Evolutionary conservation across 2,797 vertebrate species (phyloP).

Genomic region (Gymnoscopelus microlampas): DNA sequence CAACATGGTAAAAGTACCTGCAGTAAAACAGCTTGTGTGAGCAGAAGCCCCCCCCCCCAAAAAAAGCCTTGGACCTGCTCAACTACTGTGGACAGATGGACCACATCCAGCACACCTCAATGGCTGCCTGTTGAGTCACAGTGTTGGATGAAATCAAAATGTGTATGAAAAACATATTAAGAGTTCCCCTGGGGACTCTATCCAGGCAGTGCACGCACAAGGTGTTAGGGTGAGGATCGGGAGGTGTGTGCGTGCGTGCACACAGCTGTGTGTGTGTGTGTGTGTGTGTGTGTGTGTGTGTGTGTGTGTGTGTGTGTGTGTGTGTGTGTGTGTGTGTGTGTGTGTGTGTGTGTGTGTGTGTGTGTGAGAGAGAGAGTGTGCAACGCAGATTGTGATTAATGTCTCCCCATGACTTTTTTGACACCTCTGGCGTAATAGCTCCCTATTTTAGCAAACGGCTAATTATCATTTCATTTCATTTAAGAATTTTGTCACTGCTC

Average conservation of each 20-base stretch:
- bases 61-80: conserved; percentile 67
- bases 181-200: conserved; percentile 81
- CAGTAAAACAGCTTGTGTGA: conserved; percentile 82
- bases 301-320: conserved; percentile 11
- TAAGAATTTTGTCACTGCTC: conserved; percentile 80
- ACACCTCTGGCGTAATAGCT: conserved; percentile 86
- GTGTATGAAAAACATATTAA: conserved; percentile 94
- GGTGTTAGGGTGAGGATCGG: conserved; percentile 86
- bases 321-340: conserved; percentile 2
- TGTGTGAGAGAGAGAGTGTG: conserved; percentile 61
- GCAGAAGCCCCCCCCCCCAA: conserved; percentile 55
- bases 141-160: conserved; percentile 91
- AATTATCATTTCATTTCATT: conserved; percentile 92
- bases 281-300: conserved; percentile 2
- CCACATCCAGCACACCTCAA: conserved; percentile 89
- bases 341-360: conserved; percentile 2
- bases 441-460: conserved; percentile 85
- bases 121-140: conserved; percentile 88
- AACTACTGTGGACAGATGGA: conserved; percentile 91
- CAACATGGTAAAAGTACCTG: conserved; percentile 53
- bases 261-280: conserved; percentile 1
- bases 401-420: conserved; percentile 89
- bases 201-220: conserved; percentile 87
- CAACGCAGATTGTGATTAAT: conserved; percentile 91
- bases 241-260: conserved; percentile 65